These are phyloP conservation scores for Adelosebastes latens DNA, from an alignment of 2,797 vertebrate genomes.

Conservation along the genomic window DNA sequence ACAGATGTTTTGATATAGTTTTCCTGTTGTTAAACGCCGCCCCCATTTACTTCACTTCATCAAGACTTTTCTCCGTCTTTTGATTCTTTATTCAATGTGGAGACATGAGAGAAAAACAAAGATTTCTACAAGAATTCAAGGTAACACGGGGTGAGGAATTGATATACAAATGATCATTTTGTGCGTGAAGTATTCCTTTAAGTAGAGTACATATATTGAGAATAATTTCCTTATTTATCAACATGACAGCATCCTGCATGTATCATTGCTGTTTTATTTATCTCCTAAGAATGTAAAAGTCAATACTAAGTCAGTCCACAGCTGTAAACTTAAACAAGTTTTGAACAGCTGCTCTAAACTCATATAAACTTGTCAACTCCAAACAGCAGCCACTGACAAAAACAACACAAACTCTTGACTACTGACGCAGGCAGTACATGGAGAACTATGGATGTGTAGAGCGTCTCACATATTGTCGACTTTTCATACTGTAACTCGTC, in stretches of 20 bases:
- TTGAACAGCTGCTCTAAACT: not conserved
- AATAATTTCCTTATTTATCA: not conserved
- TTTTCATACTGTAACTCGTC: conserved; percentile 1
- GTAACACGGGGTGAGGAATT: no score
- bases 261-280: not conserved
- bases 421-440: not conserved
- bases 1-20: no score
- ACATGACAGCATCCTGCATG: not conserved
- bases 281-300: not conserved
- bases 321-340: not conserved
- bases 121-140: no score
- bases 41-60: no score
- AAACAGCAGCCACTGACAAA: not conserved
- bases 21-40: no score
- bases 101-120: no score
- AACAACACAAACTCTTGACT: not conserved
- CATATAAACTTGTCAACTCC: not conserved
- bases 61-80: no score
- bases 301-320: not conserved
- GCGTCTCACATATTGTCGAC: not conserved
- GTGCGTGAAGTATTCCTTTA: no score
- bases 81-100: no score
- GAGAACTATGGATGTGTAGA: not conserved
- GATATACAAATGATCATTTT: no score
- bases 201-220: no score